phyloP scores from a whole-genome alignment of 1,140 invertebrate species.

The Himalopsyche phryganea region DNA sequence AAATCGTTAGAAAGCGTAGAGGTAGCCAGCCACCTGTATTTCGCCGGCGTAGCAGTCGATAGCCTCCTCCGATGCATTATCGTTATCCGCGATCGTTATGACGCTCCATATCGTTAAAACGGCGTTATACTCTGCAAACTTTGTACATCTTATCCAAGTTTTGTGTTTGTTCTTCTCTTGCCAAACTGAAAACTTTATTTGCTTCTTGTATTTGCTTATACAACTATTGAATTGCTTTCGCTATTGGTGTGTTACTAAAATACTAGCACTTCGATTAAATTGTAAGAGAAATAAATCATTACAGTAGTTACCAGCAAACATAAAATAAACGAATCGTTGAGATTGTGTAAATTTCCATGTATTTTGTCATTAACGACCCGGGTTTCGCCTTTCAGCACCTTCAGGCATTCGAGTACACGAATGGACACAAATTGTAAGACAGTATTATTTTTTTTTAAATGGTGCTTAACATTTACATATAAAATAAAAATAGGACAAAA shows the following conservation, averaged over 20 bases:
- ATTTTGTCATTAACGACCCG: no score
- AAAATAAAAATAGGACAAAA: no score
- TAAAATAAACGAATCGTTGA: no score
- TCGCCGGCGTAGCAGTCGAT: slow-evolving; percentile 5
- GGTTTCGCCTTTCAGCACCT: no score
- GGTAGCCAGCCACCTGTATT: slow-evolving; percentile 15
- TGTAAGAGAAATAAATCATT: not conserved
- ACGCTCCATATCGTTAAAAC: slow-evolving; percentile 35
- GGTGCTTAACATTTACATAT: no score
- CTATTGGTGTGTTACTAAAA: slow-evolving; percentile 17
- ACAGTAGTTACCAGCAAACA: no score
- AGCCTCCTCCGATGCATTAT: slow-evolving; percentile 29
- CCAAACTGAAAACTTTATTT: slow-evolving; percentile 26
- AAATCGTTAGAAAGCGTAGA: no score
- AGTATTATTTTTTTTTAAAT: no score
- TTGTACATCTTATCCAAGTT: slow-evolving; percentile 33
- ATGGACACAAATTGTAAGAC: no score
- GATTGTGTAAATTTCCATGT: no score
- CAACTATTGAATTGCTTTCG: slow-evolving; percentile 23
- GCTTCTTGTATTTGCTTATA: slow-evolving; percentile 21
- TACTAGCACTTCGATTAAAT: slow-evolving; percentile 9
- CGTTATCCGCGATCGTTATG: slow-evolving; percentile 34
- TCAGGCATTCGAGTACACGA: no score
- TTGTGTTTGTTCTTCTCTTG: slow-evolving; percentile 28
- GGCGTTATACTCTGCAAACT: slow-evolving; percentile 30